Conservation (phyloP, 2,888 invertebrate species). For the Thalpophila matura region DNA sequence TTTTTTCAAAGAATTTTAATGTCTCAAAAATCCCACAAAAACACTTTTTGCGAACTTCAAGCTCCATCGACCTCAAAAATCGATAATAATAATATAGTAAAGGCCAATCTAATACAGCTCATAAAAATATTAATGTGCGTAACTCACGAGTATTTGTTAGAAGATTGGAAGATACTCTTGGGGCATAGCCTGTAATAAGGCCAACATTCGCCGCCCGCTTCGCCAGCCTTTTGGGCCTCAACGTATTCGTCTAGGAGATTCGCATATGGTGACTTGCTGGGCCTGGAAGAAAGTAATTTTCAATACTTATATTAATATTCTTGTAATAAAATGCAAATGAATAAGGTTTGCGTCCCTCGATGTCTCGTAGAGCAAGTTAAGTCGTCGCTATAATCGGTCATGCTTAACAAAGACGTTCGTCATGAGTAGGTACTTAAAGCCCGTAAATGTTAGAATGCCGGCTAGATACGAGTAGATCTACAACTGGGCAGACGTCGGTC, state of each 20-base stretch:
- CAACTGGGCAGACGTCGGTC: constrained; percentile 12
- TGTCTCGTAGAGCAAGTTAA: not conserved
- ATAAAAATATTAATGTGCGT: constrained; percentile 23
- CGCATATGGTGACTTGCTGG: constrained; percentile 95
- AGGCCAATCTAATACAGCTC: constrained; percentile 12
- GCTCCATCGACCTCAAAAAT: not conserved
- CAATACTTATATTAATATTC: not conserved
- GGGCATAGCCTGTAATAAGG: constrained; percentile 96
- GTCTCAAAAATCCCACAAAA: no score
- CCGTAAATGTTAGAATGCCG: constrained; percentile 15
- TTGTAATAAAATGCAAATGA: not conserved
- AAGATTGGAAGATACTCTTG: constrained; percentile 93
- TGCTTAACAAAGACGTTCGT: not conserved
- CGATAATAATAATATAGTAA: constrained; percentile 10
- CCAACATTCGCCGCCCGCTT: constrained; percentile 95
- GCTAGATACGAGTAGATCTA: constrained; percentile 12
- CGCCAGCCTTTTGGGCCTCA: constrained; percentile 94
- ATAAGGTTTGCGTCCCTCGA: not conserved
- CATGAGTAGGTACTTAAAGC: not conserved
- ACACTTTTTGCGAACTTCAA: not conserved
- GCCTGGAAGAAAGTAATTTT: constrained; percentile 86
- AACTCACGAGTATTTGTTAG: constrained; percentile 89
- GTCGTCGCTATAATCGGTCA: not conserved
- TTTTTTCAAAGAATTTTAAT: no score
- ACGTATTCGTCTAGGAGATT: constrained; percentile 94